A percentile compares a stretch with the other conserved stretches of the same genome.
These are phyloP conservation scores for Nasonia longicornis DNA, from an alignment of 1,140 invertebrate species.

Conservation along the genomic window DNA sequence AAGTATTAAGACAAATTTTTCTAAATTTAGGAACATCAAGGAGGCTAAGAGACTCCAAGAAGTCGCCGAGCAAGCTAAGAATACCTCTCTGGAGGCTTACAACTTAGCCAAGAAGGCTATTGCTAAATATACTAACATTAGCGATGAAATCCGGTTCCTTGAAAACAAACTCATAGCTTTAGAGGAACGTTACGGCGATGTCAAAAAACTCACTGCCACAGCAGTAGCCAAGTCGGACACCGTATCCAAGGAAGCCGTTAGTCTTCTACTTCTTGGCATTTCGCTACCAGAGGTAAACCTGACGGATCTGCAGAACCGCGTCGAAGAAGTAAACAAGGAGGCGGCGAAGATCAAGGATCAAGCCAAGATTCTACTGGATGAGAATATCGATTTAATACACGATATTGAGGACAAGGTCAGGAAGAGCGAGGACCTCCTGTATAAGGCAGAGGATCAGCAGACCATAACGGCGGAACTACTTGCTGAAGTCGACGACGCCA, in stretches of 20 bases:
- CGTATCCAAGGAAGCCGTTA: conserved; percentile 84
- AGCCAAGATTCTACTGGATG: conserved; percentile 74
- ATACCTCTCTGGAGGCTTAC: conserved; percentile 85
- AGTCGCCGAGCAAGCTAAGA: conserved; percentile 83
- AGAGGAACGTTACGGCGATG: conserved; percentile 66
- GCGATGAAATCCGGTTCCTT: conserved; percentile 75
- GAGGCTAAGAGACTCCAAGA: conserved; percentile 83
- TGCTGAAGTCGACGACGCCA: conserved; percentile 78
- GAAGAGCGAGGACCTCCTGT: conserved; percentile 69
- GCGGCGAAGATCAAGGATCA: conserved; percentile 70
- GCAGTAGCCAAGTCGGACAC: conserved; percentile 79
- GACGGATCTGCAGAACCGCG: conserved; percentile 75
- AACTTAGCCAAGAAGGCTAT: conserved; percentile 85
- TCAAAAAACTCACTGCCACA: conserved; percentile 77
- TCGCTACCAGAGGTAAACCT: conserved; percentile 82
- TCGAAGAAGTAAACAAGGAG: conserved; percentile 73
- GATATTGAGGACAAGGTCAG: conserved; percentile 74
- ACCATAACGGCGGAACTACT: conserved; percentile 75
- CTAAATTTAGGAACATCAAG: conserved; percentile 71
- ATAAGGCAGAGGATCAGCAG: conserved; percentile 71
- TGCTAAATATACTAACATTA: conserved; percentile 83
- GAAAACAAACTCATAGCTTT: conserved; percentile 75
- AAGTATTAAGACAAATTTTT: conserved; percentile 10
- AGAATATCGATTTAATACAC: conserved; percentile 71
- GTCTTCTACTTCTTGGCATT: conserved; percentile 81